A percentile compares a stretch with the other conserved stretches of the same genome.
These are phyloP conservation scores for Salminus brasiliensis DNA, from an alignment of 2,113 vertebrate genomes.

Conservation along the genomic window DNA sequence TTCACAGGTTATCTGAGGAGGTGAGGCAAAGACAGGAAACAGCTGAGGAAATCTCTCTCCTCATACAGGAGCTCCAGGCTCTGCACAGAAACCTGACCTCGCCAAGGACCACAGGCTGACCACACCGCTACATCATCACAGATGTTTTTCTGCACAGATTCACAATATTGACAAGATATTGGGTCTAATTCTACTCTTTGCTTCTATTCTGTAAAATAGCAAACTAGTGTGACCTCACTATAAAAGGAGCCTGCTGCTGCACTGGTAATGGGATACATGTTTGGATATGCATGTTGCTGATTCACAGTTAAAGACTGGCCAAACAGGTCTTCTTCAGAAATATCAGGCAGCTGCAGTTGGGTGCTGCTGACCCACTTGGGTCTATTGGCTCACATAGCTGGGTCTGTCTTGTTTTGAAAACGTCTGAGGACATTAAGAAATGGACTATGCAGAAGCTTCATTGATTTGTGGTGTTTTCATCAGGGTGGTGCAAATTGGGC, in stretches of 20 bases:
- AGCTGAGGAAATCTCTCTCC: conserved; percentile 24
- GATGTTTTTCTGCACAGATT: background rate
- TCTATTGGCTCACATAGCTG: background rate
- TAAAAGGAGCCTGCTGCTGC: background rate
- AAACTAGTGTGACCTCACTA: background rate
- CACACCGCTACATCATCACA: background rate
- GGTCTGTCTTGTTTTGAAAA: background rate
- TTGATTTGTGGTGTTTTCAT: no score
- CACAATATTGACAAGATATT: no score
- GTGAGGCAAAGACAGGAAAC: conserved; percentile 38
- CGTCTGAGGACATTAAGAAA: no score
- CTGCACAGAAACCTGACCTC: conserved; percentile 31
- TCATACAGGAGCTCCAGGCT: conserved; percentile 34
- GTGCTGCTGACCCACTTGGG: background rate
- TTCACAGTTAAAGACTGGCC: background rate
- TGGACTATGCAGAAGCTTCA: no score
- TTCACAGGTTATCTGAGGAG: conserved; percentile 39
- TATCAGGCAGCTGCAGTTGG: background rate
- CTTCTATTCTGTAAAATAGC: no score
- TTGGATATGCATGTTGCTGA: background rate
- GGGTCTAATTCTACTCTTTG: no score
- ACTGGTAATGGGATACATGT: background rate
- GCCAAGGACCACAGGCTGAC: background rate
- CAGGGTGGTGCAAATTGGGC: no score
- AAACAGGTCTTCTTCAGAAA: background rate